phyloP scores from a whole-genome alignment of 2,888 invertebrate genomes.

The Drosophila merina region DNA sequence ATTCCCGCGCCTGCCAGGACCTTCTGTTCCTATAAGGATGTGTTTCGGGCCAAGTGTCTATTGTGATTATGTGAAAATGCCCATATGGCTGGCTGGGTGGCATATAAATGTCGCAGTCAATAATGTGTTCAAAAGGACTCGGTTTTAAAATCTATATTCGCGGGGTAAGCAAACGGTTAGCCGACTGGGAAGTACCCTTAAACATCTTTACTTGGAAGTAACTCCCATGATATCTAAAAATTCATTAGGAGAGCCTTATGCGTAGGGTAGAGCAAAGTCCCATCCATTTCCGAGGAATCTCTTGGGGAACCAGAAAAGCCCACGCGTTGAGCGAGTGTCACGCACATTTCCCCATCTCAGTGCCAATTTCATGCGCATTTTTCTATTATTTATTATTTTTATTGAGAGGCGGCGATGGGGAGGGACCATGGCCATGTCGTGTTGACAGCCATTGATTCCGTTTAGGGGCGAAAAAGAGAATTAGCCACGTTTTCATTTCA shows the following conservation, averaged over 20 bases:
- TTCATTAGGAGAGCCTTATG: not conserved
- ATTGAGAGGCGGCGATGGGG: conserved; percentile 22
- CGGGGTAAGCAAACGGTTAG: not conserved
- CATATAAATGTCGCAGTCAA: conserved; percentile 74
- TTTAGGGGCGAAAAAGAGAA: conserved; percentile 54
- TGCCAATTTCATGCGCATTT: conserved; percentile 72
- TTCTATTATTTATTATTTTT: conserved; percentile 75
- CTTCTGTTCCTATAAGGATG: not conserved
- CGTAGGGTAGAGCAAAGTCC: not conserved
- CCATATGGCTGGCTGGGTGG: conserved; percentile 63
- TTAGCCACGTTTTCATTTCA: conserved; percentile 68
- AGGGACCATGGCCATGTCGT: conserved; percentile 17
- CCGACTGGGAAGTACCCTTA: not conserved
- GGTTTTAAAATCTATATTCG: conserved; percentile 60
- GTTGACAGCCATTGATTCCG: conserved; percentile 71
- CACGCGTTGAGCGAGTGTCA: conserved; percentile 58
- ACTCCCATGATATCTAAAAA: not conserved
- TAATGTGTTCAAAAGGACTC: conserved; percentile 55
- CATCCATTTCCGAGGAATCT: not conserved
- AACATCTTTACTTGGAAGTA: not conserved
- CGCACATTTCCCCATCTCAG: conserved; percentile 58
- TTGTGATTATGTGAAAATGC: conserved; percentile 73
- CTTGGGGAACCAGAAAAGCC: conserved; percentile 43
- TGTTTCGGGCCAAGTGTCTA: conserved; percentile 40
- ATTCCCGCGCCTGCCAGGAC: conserved; percentile 55